These are phyloP conservation scores for Crotophaga sulcirostris DNA, from an alignment of 2,113 vertebrate species.

Conservation along the genomic window DNA sequence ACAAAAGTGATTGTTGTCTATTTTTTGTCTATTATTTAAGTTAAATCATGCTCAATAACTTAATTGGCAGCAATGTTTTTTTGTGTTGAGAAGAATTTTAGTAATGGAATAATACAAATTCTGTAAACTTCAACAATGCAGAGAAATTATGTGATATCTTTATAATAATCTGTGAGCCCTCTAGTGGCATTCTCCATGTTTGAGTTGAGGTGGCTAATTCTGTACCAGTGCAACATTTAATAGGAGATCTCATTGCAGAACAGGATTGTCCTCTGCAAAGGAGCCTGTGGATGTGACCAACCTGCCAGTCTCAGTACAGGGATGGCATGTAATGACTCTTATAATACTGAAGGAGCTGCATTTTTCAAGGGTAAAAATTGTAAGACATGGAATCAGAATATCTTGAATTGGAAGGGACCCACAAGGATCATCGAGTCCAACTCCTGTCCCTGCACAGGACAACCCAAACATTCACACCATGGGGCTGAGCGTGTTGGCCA, in stretches of 20 bases:
- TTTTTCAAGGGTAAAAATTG: background rate
- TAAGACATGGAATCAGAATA: background rate
- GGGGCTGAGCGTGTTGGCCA: too few relatives aligned
- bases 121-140: background rate
- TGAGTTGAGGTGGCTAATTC: background rate
- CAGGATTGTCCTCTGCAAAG: background rate
- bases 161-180: background rate
- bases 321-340: too few relatives aligned
- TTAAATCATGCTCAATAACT: background rate
- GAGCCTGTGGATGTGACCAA: background rate
- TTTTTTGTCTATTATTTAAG: background rate
- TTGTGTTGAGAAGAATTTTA: background rate
- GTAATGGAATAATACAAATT: background rate
- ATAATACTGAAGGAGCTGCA: background rate
- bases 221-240: fast-evolving
- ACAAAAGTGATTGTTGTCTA: background rate
- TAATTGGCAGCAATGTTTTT: background rate
- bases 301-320: fast-evolving
- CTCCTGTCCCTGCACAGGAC: too few relatives aligned
- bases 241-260: background rate
- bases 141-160: background rate
- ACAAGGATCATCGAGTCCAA: too few relatives aligned
- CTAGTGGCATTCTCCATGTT: background rate
- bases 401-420: too few relatives aligned
- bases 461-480: too few relatives aligned